Evolutionary conservation across 2,888 invertebrate species (phyloP).

Genomic region (Crocallis elinguaria): DNA sequence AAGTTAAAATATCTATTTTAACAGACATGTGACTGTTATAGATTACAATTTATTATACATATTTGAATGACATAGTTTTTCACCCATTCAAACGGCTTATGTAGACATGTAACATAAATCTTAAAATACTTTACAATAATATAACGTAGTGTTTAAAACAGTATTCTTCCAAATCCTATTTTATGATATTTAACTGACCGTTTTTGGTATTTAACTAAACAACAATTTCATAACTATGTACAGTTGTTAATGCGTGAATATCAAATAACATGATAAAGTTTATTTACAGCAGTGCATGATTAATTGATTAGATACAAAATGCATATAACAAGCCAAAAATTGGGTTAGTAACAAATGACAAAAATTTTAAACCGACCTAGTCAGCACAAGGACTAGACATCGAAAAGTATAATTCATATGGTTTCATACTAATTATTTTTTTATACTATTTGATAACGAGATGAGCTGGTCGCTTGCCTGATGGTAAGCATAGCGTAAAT

Average conservation of each 20-base stretch:
- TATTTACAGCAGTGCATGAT: constrained; percentile 8
- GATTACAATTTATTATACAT: constrained; percentile 1
- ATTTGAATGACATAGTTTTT: background rate
- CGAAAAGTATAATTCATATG: too few relatives aligned
- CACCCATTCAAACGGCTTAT: background rate
- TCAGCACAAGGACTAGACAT: too few relatives aligned
- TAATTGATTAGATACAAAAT: background rate
- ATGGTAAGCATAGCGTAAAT: too few relatives aligned
- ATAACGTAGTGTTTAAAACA: constrained; percentile 16
- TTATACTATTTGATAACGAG: too few relatives aligned
- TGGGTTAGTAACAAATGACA: too few relatives aligned
- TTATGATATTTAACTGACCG: constrained; percentile 53
- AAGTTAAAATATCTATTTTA: constrained; percentile 15
- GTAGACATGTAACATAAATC: background rate
- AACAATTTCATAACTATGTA: constrained; percentile 26
- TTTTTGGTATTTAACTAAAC: constrained; percentile 58
- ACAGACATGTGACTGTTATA: constrained; percentile 14
- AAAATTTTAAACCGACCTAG: too few relatives aligned
- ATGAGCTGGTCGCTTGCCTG: too few relatives aligned
- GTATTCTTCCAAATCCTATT: constrained; percentile 11
- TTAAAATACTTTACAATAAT: constrained; percentile 15
- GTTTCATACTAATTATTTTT: too few relatives aligned
- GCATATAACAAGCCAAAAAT: background rate
- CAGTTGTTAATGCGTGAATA: constrained; percentile 1
- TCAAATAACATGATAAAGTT: background rate